A percentile compares a stretch with the other conserved stretches of the same genome.
These are phyloP conservation scores for Gymnopithys bicolor DNA, from an alignment of 2,797 vertebrate species.

Conservation along the genomic window DNA sequence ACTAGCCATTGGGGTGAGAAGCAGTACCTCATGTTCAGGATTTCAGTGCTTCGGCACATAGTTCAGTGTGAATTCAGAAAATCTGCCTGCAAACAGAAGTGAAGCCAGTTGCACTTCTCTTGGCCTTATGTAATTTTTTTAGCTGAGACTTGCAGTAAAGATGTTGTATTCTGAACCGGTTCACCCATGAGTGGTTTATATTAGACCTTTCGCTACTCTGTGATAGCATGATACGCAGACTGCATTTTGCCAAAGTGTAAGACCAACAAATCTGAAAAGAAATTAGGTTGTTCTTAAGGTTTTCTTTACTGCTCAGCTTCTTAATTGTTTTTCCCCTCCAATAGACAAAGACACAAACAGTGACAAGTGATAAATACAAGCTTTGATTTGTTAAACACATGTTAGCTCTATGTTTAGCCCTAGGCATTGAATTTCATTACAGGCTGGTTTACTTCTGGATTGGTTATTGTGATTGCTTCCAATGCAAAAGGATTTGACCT, in stretches of 20 bases:
- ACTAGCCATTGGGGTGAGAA: background rate
- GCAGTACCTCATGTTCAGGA: background rate
- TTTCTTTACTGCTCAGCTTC: slow-evolving; percentile 3
- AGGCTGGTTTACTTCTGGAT: slow-evolving; percentile 77
- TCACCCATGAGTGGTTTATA: background rate
- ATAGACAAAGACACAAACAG: slow-evolving; percentile 69
- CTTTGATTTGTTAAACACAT: slow-evolving; percentile 85
- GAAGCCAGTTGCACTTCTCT: background rate
- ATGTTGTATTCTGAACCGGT: background rate
- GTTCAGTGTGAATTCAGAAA: background rate
- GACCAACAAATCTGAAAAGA: slow-evolving; percentile 4
- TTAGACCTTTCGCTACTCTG: background rate
- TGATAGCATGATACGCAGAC: background rate
- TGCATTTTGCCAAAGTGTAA: background rate
- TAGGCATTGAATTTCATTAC: slow-evolving; percentile 85
- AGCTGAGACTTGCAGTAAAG: background rate
- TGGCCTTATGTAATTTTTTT: background rate
- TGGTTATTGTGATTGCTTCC: slow-evolving; percentile 58
- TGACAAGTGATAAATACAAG: slow-evolving; percentile 80
- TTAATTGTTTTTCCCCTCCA: slow-evolving; percentile 34
- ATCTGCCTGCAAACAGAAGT: background rate
- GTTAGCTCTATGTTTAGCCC: slow-evolving; percentile 83
- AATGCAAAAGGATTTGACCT: slow-evolving; percentile 32
- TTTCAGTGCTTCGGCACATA: background rate
- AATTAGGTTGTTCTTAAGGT: background rate